Base-by-base conservation (phyloP, 2,888 invertebrate genomes). In the Acrobasis suavella region DNA sequence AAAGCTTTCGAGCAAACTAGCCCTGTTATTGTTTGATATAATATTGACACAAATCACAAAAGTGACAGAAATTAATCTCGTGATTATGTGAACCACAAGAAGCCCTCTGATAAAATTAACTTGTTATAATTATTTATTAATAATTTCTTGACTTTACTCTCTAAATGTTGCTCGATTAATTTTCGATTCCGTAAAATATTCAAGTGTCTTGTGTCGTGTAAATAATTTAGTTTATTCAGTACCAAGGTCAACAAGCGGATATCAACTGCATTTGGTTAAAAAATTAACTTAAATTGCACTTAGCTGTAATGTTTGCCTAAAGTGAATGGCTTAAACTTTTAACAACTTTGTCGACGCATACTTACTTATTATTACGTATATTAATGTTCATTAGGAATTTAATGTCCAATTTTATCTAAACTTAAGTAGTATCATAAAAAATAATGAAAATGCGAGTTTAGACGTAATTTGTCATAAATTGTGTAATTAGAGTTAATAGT, bases 401-500 rank as follows among this genome's bases (percentile, higher is more conserved):
- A 50, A 58, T 22, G 9, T 38, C 9, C 9, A 56, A 17, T 9
- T 46, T 42, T n/a, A 16, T 2, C 17, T 22, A 46, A 32, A 56
- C 17, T 14, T 56, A 17, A 39, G 16, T 10, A 15, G 38, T 7
- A 2, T 16, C 46, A 42, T 58, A 52, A 62, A 59, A 54, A 52
- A 61, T 39, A 46, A 61, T 52, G 38, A 22, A 59, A 51, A 39
- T 15, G 22, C 32, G 52, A 59, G 49, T 42, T 58, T 55, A 62
- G 16, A 39, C 59, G 16, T 65, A 66, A 59, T 52, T 56, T 60
- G 62, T 59, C 64, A 58, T 62, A 56, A 68, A 69, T 76, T 70
- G 71, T 64, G 66, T 72, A 70, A 75, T 73, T 71, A 67, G 50
- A 65, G 60, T 62, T 64, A 67, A 69, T 72, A 70, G 68, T 68